Percentiles rank a stretch among this genome's conserved stretches.
Conservation (phyloP, 2,888 invertebrate species). For the Rhagonycha fulva region DNA sequence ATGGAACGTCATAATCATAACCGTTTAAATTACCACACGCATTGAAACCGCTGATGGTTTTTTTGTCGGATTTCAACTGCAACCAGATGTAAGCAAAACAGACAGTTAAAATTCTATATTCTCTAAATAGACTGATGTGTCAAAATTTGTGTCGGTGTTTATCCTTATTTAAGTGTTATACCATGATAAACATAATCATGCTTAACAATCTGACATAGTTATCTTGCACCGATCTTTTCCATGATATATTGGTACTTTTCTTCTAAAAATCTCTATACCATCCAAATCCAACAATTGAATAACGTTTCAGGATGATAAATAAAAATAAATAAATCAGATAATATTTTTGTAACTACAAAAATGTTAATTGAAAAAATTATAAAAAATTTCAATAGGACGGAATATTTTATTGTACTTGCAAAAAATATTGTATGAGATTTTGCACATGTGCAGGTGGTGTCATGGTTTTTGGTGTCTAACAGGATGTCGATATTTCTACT, state of each 20-base stretch:
- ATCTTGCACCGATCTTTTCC: neutral
- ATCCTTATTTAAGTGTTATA: neutral
- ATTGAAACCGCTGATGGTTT: neutral
- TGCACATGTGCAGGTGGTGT: slow-evolving; percentile 14
- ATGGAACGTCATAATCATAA: neutral
- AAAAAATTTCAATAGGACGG: neutral
- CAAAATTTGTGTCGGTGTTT: neutral
- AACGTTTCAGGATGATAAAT: neutral
- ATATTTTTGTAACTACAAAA: too few relatives aligned
- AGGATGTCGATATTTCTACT: slow-evolving; percentile 7
- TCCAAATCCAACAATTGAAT: neutral
- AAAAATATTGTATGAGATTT: neutral
- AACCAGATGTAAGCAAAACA: neutral
- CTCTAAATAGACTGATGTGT: neutral
- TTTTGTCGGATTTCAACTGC: neutral
- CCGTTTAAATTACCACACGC: neutral
- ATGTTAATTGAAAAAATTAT: neutral
- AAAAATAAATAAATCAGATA: too few relatives aligned
- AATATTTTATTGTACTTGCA: neutral
- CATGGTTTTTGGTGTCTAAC: neutral
- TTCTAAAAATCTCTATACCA: neutral
- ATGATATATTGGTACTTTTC: neutral
- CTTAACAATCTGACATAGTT: neutral
- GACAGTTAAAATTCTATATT: neutral
- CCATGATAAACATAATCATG: neutral